phyloP scores from a whole-genome alignment of 1,140 invertebrate genomes.

The Cydia amplana region DNA sequence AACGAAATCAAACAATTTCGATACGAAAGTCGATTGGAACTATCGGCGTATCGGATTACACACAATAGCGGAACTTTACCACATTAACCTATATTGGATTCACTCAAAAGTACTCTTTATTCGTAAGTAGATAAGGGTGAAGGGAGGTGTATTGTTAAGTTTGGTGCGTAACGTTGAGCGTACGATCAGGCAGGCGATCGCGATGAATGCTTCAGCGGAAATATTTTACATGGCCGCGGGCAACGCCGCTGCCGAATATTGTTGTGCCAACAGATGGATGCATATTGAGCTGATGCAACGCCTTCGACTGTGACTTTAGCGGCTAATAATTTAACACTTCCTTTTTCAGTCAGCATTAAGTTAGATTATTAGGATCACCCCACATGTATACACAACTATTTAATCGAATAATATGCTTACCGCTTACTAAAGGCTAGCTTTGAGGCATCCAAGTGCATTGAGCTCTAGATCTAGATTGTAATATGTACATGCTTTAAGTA shows the following conservation, averaged over 20 bases:
- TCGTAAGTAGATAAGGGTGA: conserved; percentile 42
- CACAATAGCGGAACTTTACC: conserved; percentile 65
- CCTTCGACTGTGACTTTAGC: background rate
- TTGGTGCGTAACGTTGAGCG: conserved; percentile 61
- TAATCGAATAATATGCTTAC: no score
- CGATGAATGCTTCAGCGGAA: conserved; percentile 78
- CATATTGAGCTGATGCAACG: conserved; percentile 53
- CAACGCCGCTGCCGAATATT: conserved; percentile 68
- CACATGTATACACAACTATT: no score
- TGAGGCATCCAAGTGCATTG: no score
- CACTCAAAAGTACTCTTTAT: conserved; percentile 49
- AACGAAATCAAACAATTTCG: conserved; percentile 67
- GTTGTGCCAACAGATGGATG: conserved; percentile 73
- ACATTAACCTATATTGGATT: conserved; percentile 42
- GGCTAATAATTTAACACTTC: no score
- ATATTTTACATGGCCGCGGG: conserved; percentile 78
- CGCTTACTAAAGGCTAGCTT: no score
- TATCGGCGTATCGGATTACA: conserved; percentile 70
- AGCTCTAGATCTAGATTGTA: no score
- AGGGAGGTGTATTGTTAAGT: conserved; percentile 46
- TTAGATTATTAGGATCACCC: no score
- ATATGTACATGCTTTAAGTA: no score
- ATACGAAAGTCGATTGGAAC: conserved; percentile 59
- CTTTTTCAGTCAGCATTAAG: no score
- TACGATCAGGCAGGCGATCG: conserved; percentile 71